A percentile compares a stretch with the other conserved stretches of the same genome.
Evolutionary conservation across 2,888 invertebrate species (phyloP).

Genomic region (Gari tellinella): DNA sequence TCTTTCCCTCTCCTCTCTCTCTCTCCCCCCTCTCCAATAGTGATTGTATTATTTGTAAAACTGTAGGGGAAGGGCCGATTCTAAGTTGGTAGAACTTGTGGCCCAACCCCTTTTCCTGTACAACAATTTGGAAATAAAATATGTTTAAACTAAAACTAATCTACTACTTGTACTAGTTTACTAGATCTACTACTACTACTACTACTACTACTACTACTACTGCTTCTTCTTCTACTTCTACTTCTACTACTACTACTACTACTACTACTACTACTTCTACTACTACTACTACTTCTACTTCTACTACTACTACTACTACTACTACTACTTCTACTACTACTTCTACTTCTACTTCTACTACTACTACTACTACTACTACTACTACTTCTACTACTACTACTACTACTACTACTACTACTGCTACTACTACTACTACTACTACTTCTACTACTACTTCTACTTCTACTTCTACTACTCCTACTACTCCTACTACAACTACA

Average conservation of each 20-base stretch:
- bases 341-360: neutral
- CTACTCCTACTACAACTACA: neutral
- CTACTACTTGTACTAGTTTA: neutral
- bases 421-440: conserved; percentile 5
- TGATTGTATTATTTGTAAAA: no score
- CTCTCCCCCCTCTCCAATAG: no score
- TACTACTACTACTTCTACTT: neutral
- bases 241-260: neutral
- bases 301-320: neutral
- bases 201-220: conserved; percentile 3
- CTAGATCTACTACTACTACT: neutral
- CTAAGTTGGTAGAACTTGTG: no score
- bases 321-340: neutral
- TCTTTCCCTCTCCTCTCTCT: no score
- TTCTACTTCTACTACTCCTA: neutral
- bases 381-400: neutral
- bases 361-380: conserved; percentile 1
- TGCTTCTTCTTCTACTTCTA: neutral
- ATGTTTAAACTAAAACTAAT: no score
- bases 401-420: conserved; percentile 5
- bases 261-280: neutral
- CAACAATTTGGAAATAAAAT: no score
- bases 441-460: neutral
- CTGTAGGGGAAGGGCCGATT: no score
- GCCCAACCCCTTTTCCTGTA: no score